These are phyloP conservation scores for Rhadinocentrus ornatus DNA, from an alignment of 2,797 vertebrate genomes.

Conservation along the genomic window DNA sequence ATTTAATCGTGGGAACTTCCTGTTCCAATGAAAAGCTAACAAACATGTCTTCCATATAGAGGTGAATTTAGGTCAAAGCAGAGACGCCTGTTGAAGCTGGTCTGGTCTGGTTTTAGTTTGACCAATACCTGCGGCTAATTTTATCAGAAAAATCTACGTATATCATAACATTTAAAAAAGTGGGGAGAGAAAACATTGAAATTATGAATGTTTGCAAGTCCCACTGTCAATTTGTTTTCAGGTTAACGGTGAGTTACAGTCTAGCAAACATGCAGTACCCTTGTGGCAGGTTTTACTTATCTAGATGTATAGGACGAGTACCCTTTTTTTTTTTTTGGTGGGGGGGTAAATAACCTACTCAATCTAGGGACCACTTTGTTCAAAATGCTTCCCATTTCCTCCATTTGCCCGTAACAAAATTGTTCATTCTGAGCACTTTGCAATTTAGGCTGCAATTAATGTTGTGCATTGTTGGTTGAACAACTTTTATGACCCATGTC, in stretches of 20 bases:
- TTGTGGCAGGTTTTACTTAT: too few relatives aligned
- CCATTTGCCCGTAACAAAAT: neutral
- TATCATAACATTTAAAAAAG: too few relatives aligned
- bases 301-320: too few relatives aligned
- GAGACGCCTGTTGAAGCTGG: slow-evolving; percentile 15
- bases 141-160: neutral
- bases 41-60: slow-evolving; percentile 3
- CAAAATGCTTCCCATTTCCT: neutral
- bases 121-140: neutral
- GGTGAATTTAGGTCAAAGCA: slow-evolving; percentile 42
- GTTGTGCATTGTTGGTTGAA: neutral
- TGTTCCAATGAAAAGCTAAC: neutral
- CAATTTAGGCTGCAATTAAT: neutral
- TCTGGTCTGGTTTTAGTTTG: neutral
- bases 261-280: too few relatives aligned
- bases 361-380: neutral
- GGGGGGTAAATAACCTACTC: too few relatives aligned
- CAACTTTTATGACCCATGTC: slow-evolving; percentile 8
- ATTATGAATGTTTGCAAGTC: too few relatives aligned
- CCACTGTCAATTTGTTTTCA: too few relatives aligned
- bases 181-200: too few relatives aligned
- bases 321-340: too few relatives aligned
- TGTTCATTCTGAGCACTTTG: neutral
- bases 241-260: too few relatives aligned
- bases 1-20: neutral